Percentiles rank a stretch among this genome's conserved stretches.
These are phyloP conservation scores for Etia nguti DNA, from an alignment of 2,113 vertebrate species.

Conservation along the genomic window DNA sequence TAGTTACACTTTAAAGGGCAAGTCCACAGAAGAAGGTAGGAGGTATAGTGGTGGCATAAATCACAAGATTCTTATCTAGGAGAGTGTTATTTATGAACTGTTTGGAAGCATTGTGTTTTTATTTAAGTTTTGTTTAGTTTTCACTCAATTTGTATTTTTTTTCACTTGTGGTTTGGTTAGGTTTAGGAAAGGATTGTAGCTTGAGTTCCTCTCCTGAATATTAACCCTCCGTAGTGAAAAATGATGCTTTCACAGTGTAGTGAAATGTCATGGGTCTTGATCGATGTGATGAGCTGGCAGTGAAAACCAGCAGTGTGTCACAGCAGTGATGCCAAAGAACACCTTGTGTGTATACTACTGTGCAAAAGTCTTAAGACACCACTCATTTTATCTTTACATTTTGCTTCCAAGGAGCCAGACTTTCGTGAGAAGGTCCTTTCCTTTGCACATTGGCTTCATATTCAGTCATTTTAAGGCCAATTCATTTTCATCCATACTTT, in stretches of 20 bases:
- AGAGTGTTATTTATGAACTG: neutral
- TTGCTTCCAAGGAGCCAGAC: neutral
- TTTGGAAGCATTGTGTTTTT: neutral
- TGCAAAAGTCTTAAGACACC: neutral
- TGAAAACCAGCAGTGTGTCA: neutral
- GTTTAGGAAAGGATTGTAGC: neutral
- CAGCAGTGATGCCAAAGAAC: neutral
- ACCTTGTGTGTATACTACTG: neutral
- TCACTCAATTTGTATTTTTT: neutral
- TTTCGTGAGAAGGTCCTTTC: neutral
- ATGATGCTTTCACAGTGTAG: neutral
- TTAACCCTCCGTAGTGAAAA: neutral
- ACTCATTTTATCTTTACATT: neutral
- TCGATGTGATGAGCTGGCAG: neutral
- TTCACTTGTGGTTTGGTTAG: neutral
- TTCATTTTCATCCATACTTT: too few species aligned
- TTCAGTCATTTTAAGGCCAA: neutral
- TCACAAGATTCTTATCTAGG: neutral
- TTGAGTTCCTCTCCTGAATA: neutral
- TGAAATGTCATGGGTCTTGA: neutral
- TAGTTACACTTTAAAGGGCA: neutral
- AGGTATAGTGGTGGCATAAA: neutral
- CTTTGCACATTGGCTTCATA: neutral
- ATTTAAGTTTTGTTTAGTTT: neutral
- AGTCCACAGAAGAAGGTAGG: neutral